Percentiles rank a stretch among this genome's conserved stretches.
Evolutionary conservation across 2,113 vertebrate species (phyloP).

Genomic region (Ivindomyrus marchei): DNA sequence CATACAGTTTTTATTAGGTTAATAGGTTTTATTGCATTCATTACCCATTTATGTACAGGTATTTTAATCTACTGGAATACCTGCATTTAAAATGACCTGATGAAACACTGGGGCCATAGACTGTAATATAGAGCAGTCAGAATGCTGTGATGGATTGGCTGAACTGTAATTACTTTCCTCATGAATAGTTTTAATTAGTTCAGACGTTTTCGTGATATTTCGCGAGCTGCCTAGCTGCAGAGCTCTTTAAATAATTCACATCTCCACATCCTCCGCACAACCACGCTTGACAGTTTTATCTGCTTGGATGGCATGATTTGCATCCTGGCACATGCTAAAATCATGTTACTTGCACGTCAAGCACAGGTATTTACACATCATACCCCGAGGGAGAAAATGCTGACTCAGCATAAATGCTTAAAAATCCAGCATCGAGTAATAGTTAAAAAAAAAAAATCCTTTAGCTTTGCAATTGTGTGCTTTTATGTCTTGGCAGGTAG

Average conservation of each 20-base stretch:
- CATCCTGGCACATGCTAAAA: background rate
- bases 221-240: background rate
- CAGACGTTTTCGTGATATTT: constrained; percentile 16
- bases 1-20: background rate
- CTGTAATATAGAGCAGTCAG: background rate
- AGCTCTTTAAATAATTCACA: constrained; percentile 25
- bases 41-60: background rate
- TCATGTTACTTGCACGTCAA: background rate
- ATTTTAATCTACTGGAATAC: background rate
- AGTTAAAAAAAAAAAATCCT: background rate
- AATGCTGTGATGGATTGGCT: constrained; percentile 14
- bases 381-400: background rate
- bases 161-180: constrained; percentile 26
- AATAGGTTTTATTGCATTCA: background rate
- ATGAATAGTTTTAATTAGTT: constrained; percentile 30
- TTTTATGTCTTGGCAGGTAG: background rate
- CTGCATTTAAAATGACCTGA: background rate
- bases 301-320: background rate
- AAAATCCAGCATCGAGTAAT: background rate
- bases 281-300: background rate
- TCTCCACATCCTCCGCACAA: background rate
- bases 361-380: background rate
- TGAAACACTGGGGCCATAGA: background rate
- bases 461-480: background rate
- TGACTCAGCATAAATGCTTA: background rate